Conservation (phyloP, 2,113 vertebrate species). For the Pholis gunnellus region DNA sequence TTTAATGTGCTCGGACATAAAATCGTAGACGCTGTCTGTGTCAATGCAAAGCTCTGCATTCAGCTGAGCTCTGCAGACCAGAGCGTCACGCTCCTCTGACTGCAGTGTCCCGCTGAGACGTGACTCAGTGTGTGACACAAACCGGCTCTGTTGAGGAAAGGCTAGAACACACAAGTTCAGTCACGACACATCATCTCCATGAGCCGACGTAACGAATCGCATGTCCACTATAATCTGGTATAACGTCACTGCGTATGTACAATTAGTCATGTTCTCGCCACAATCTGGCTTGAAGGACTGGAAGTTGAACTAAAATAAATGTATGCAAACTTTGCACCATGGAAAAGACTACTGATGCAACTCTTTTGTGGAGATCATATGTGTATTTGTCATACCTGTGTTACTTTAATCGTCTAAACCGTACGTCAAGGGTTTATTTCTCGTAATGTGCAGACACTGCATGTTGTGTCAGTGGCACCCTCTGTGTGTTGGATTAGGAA, state of each 20-base stretch:
- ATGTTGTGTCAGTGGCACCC: slow-evolving; percentile 30
- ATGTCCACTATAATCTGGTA: not conserved
- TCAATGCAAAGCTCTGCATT: not conserved
- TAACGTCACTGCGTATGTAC: not conserved
- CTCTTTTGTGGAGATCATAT: not conserved
- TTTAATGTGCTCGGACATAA: not conserved
- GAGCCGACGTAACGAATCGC: not conserved
- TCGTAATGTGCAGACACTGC: not conserved
- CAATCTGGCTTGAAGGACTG: not conserved
- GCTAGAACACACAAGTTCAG: not conserved
- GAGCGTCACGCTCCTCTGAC: not conserved
- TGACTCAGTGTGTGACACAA: slow-evolving; percentile 1
- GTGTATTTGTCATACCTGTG: not conserved
- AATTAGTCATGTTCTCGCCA: not conserved
- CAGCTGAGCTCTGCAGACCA: not conserved
- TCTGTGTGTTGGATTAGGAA: slow-evolving; percentile 47
- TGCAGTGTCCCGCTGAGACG: slow-evolving; percentile 9
- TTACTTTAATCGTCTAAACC: not conserved
- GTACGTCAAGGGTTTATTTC: not conserved
- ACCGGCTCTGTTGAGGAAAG: not conserved
- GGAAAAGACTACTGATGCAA: too few relatives aligned
- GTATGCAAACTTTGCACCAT: not conserved
- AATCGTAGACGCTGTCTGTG: not conserved
- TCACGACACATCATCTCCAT: not conserved
- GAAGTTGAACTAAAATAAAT: not conserved